phyloP scores from a whole-genome alignment of 2,888 invertebrate genomes.

The Drosophila mimetica region DNA sequence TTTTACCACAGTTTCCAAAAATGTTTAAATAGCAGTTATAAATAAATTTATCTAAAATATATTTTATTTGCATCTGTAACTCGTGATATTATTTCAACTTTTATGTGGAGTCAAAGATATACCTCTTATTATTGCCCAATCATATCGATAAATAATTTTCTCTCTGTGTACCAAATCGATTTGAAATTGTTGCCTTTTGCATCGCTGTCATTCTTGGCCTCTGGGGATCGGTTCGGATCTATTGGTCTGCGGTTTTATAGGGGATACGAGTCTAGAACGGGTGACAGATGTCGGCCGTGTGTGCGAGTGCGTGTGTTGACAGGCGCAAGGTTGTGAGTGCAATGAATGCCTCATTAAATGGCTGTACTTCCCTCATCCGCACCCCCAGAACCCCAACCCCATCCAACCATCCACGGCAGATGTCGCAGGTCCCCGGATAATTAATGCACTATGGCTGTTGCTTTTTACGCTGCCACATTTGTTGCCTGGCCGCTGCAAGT shows the following conservation, averaged over 20 bases:
- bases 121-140: no score
- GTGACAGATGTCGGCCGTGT: conserved; percentile 71
- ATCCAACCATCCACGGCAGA: conserved; percentile 40
- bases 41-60: no score
- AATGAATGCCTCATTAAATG: conserved; percentile 81
- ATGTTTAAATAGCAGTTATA: no score
- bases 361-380: conserved; percentile 38
- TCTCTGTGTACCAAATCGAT: conserved; percentile 61
- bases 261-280: conserved; percentile 51
- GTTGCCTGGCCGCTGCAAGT: conserved; percentile 37
- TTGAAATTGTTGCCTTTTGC: conserved; percentile 59
- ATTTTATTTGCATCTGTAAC: no score
- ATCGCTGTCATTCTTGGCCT: conserved; percentile 7
- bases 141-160: not conserved
- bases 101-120: no score
- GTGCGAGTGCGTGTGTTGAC: conserved; percentile 54
- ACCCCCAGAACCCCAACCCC: not conserved
- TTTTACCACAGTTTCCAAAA: no score
- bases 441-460: conserved; percentile 74
- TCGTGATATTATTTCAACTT: no score
- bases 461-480: conserved; percentile 66
- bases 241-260: conserved; percentile 69
- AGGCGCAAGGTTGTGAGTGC: conserved; percentile 71
- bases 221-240: conserved; percentile 26
- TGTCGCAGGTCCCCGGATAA: conserved; percentile 70